Conservation (phyloP, 2,888 invertebrate species). For the Tachina fera region DNA sequence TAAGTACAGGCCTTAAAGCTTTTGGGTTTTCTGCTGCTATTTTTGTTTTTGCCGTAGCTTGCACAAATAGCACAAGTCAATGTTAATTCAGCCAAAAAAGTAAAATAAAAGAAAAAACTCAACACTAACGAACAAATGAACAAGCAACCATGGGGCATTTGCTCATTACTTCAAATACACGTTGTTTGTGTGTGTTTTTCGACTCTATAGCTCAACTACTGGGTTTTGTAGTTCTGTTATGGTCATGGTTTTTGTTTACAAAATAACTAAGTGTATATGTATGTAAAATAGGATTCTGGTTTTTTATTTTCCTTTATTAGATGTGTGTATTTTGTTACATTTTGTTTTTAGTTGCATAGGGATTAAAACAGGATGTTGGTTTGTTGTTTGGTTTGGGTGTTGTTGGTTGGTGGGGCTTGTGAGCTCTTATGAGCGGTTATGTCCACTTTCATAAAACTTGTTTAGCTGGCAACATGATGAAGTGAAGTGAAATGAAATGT, state of each 20-base stretch:
- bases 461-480: conserved; percentile 78
- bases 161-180: conserved; percentile 16
- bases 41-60: conserved; percentile 49
- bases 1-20: conserved; percentile 40
- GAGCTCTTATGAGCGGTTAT: conserved; percentile 77
- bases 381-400: conserved; percentile 2
- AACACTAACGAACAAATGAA: conserved; percentile 51
- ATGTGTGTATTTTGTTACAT: conserved; percentile 66
- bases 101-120: conserved; percentile 55
- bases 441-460: conserved; percentile 81
- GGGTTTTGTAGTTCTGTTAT: conserved; percentile 55
- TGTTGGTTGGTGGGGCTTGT: conserved; percentile 10
- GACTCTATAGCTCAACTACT: conserved; percentile 54
- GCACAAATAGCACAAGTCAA: conserved; percentile 76
- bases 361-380: conserved; percentile 46
- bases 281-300: conserved; percentile 43
- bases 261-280: conserved; percentile 59
- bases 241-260: conserved; percentile 55
- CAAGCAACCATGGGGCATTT: conserved; percentile 64
- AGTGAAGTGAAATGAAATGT: conserved; percentile 63
- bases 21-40: conserved; percentile 42
- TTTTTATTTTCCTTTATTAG: conserved; percentile 6
- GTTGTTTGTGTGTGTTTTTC: conserved; percentile 18
- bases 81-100: conserved; percentile 79
- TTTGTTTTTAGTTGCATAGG: conserved; percentile 57